Evolutionary conservation across 2,113 vertebrate genomes (phyloP).

Genomic region (Anhinga rufa): DNA sequence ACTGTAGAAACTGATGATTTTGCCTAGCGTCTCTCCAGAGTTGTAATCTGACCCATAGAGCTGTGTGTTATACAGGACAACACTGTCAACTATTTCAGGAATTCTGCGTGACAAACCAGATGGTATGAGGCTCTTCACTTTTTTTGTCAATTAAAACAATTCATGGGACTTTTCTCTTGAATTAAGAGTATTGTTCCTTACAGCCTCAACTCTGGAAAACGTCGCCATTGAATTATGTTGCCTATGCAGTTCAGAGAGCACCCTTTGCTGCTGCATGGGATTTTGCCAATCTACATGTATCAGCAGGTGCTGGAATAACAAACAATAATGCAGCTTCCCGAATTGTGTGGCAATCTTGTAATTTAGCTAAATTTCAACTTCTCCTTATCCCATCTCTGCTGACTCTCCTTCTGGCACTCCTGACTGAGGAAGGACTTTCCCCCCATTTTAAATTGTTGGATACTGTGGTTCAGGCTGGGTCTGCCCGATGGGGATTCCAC

Average conservation of each 20-base stretch:
- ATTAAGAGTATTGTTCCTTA: not conserved
- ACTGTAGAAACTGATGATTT: not conserved
- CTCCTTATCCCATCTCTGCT: not conserved
- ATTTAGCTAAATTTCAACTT: not conserved
- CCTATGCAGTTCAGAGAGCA: not conserved
- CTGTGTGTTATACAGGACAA: not conserved
- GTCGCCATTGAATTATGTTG: not conserved
- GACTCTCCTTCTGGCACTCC: not conserved
- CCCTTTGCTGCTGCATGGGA: not conserved
- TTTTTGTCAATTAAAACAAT: not conserved
- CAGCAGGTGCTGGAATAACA: not conserved
- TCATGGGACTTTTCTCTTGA: not conserved
- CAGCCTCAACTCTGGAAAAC: not conserved
- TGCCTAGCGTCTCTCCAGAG: not conserved
- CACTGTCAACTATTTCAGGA: not conserved
- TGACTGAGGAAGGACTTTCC: not conserved
- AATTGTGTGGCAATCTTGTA: fast-evolving
- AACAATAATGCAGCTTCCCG: not conserved
- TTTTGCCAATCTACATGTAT: not conserved
- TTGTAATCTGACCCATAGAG: not conserved
- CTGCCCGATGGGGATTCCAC: not conserved
- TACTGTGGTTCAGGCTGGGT: not conserved
- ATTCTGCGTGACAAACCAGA: not conserved
- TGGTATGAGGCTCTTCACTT: not conserved
- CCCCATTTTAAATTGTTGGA: not conserved